These are phyloP conservation scores for Thalassarche chlororhynchos DNA, from an alignment of 2,113 vertebrate species.

Conservation along the genomic window DNA sequence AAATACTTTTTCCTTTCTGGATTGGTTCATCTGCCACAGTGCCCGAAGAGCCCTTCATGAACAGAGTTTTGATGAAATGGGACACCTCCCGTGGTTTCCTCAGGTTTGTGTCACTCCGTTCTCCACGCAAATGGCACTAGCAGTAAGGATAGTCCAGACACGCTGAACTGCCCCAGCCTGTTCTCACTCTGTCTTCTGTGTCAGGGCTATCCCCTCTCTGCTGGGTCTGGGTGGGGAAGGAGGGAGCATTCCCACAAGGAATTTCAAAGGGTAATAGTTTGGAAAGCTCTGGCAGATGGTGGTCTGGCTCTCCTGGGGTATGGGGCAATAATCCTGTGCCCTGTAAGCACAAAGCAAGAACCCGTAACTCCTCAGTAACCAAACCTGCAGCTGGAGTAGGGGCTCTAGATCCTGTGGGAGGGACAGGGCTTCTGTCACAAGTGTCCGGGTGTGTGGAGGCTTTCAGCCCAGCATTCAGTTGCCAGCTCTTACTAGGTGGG, in stretches of 20 bases:
- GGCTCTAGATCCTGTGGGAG: neutral
- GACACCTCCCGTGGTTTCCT: slow-evolving; percentile 9
- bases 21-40: neutral
- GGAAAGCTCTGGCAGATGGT: neutral
- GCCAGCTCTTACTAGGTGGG: neutral
- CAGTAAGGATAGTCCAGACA: neutral
- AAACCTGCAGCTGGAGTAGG: neutral
- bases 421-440: neutral
- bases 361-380: neutral
- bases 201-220: neutral
- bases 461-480: neutral
- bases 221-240: neutral
- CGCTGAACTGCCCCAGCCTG: neutral
- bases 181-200: neutral
- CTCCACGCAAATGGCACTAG: neutral
- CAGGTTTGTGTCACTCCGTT: slow-evolving; percentile 40
- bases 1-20: slow-evolving; percentile 6
- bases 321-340: too few relatives aligned
- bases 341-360: neutral
- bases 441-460: neutral
- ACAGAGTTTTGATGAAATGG: slow-evolving; percentile 4
- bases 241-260: neutral
- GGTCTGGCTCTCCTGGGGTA: neutral
- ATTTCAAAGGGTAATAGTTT: neutral
- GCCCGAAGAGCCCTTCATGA: slow-evolving; percentile 45